A percentile compares a stretch with the other conserved stretches of the same genome.
Conservation (phyloP, 1,140 invertebrate species). For the Diachasmimorpha longicaudata region DNA sequence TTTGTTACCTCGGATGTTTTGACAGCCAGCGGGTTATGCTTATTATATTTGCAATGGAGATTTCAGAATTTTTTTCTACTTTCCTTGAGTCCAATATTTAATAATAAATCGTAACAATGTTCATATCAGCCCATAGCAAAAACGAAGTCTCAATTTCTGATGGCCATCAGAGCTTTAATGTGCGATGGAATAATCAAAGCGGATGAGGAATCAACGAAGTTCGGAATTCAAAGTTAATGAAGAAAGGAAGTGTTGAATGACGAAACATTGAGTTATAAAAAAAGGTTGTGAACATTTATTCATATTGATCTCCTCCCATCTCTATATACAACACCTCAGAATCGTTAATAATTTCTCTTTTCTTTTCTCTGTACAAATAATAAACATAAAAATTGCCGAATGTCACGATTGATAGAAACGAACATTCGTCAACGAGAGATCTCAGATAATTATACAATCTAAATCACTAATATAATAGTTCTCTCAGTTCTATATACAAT, state of each 20-base stretch:
- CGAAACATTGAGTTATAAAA: not conserved
- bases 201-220: too few species aligned
- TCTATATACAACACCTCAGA: conserved; percentile 25
- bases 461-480: conserved; percentile 11
- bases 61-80: not conserved
- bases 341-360: not conserved
- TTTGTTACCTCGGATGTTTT: conserved; percentile 46
- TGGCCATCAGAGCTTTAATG: too few species aligned
- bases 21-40: conserved; percentile 54
- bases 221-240: too few species aligned
- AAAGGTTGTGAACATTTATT: conserved; percentile 51
- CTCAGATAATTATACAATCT: not conserved
- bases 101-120: not conserved
- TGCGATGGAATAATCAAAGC: too few species aligned
- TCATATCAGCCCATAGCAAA: not conserved
- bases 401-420: not conserved
- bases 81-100: not conserved
- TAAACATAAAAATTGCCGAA: conserved; percentile 6
- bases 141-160: too few species aligned
- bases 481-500: conserved; percentile 22
- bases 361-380: not conserved
- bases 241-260: not conserved
- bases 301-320: conserved; percentile 24
- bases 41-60: conserved; percentile 46
- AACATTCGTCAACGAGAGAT: conserved; percentile 12